Conservation (phyloP, 2,113 vertebrate species). For the Rallus limicola region DNA sequence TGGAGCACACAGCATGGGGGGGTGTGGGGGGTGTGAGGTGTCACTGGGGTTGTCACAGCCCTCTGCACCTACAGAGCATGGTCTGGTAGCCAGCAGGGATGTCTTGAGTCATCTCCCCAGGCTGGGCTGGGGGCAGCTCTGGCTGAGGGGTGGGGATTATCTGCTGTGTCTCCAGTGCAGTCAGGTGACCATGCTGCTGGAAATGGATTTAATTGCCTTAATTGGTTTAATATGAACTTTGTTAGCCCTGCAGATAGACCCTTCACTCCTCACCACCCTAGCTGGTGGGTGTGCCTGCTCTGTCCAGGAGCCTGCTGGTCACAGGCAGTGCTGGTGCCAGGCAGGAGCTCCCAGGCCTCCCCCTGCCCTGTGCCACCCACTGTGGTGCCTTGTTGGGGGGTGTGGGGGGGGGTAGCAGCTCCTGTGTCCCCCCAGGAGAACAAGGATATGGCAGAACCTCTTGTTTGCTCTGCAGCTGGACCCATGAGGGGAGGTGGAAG, state of each 20-base stretch:
- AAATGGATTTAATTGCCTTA: constrained; percentile 25
- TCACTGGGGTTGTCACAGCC: not conserved
- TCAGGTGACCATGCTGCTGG: not conserved
- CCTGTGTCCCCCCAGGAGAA: not conserved
- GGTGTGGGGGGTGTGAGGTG: fast-evolving
- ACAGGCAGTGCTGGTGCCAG: fast-evolving
- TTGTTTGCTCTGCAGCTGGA: not conserved
- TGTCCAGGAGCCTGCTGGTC: fast-evolving
- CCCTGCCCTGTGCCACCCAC: fast-evolving
- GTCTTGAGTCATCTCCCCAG: not conserved
- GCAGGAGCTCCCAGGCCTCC: not conserved
- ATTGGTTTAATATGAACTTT: constrained; percentile 49
- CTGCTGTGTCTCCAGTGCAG: not conserved
- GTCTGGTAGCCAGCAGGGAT: not conserved
- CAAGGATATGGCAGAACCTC: fast-evolving
- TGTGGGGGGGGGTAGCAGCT: not conserved
- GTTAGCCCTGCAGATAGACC: constrained; percentile 11
- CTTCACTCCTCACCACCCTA: not conserved
- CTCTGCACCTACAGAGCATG: fast-evolving
- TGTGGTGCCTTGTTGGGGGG: not conserved
- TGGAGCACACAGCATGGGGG: fast-evolving
- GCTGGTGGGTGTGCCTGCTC: not conserved
- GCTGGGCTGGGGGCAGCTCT: not conserved
- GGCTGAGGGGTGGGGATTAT: not conserved
- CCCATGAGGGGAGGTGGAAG: not conserved